A percentile compares a stretch with the other conserved stretches of the same genome.
Conservation (phyloP, 2,888 invertebrate genomes). For the Auanema sp. region DNA sequence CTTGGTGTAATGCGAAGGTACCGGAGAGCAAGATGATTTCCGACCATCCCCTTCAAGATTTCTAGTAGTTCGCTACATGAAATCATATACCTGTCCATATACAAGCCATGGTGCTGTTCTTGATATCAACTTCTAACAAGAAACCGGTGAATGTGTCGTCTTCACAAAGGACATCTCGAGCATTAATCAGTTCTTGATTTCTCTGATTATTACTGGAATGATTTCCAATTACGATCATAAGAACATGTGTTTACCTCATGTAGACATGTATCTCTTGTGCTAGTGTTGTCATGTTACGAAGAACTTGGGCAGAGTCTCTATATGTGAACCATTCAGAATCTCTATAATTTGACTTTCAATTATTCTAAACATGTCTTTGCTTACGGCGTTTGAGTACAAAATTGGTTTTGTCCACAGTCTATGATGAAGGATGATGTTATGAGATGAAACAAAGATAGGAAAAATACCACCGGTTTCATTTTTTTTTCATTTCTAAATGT, state of each 20-base stretch:
- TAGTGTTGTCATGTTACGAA: no score
- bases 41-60: neutral
- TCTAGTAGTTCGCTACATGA: neutral
- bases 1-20: conserved; percentile 22
- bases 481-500: no score
- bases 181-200: neutral
- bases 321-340: no score
- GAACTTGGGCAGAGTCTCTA: no score
- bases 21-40: conserved; percentile 22
- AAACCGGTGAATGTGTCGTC: conserved; percentile 28
- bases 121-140: conserved; percentile 24
- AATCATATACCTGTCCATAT: conserved; percentile 36
- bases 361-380: no score
- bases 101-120: conserved; percentile 25
- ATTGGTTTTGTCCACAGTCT: no score
- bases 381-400: no score
- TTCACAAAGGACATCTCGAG: conserved; percentile 15
- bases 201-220: no score
- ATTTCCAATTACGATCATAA: conserved; percentile 3
- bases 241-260: neutral
- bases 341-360: no score
- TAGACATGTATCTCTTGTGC: neutral
- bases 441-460: no score
- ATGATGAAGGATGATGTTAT: no score
- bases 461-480: no score